Base-by-base conservation (phyloP, 2,797 vertebrate genomes). In the Argya squamiceps region DNA sequence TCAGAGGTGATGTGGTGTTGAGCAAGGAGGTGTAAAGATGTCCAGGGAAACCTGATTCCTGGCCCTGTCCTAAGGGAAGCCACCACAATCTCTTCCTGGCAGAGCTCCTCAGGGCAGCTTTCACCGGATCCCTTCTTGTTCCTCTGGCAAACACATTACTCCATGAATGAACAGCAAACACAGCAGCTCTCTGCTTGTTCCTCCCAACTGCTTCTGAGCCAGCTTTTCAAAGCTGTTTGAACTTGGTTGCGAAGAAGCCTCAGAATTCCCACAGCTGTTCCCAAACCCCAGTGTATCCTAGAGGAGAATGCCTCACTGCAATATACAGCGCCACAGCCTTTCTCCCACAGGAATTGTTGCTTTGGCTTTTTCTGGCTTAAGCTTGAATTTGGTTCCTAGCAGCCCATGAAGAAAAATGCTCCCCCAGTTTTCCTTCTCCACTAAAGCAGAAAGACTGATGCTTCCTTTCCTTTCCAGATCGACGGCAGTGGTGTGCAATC, bases 401-500 rank as follows among this genome's bases (percentile, higher is more conserved):
- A 78, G 21, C 14, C 52, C 44, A 41, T 1, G 1, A 69, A 56
- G 81, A 53, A 88, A 69, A 92, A 53, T 19, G 68, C 30, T 71
- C 12, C 47, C 41, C 12, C 1, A 1, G 1, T 82, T 76, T 68
- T 91, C 59, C 53, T 68, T 53, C 50, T 62, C 11, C 26, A 3
- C 58, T 74, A 18, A 55, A 52, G 12, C 29, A 59, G 62, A 70
- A 75, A 63, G 34, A 21, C 82, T 97, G 73, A 98, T 10, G 0
- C 18, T 10, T 89, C 83, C 86, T 70, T 95, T 97, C 70, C 91
- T 84, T 98, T 97, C n/a, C 98, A 99, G 99, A 99, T 97, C 99
- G 99, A 32, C 98, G 99, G 69, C 99, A 99, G 97, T 99, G 99
- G 99, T 99, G 99, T 68, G 99, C 99, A 44, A 99, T 99, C 15